Conservation (phyloP, 2,797 vertebrate genomes). For the Poeciliopsis turneri region DNA sequence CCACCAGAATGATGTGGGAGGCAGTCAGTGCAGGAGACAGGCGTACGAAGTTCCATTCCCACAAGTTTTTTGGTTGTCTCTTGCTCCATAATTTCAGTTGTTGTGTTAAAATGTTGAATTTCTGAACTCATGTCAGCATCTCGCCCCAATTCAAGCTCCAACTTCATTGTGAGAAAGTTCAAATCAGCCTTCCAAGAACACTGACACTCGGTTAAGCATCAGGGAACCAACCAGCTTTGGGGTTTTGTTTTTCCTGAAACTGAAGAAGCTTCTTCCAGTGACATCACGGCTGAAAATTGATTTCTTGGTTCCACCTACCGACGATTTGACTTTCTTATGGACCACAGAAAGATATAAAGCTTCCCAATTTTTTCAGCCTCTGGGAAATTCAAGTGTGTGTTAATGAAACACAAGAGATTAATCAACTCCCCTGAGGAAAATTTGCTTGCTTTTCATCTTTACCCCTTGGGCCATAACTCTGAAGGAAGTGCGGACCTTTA, state of each 20-base stretch:
- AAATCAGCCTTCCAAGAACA: conserved; percentile 12
- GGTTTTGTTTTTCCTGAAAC: neutral
- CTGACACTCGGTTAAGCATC: neutral
- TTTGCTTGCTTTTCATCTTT: conserved; percentile 57
- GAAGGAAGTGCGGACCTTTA: conserved; percentile 10
- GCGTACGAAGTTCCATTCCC: conserved; percentile 56
- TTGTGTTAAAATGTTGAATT: neutral
- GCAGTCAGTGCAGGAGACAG: conserved; percentile 52
- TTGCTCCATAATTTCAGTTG: neutral
- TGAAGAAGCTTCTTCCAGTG: conserved; percentile 12
- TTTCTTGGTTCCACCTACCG: conserved; percentile 1
- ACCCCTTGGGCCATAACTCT: conserved; percentile 9
- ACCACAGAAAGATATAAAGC: conserved; percentile 38
- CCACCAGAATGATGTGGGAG: conserved; percentile 76
- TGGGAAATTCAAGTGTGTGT: conserved; percentile 41
- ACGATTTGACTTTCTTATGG: neutral
- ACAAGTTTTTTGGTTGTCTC: conserved; percentile 12
- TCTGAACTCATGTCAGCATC: conserved; percentile 17
- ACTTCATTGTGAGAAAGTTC: conserved; percentile 11
- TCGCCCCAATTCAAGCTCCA: neutral
- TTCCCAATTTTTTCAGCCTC: conserved; percentile 16
- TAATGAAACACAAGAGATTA: conserved; percentile 76
- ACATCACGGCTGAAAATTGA: conserved; percentile 10
- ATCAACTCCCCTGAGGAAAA: conserved; percentile 68
- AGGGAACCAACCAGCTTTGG: neutral